A percentile compares a stretch with the other conserved stretches of the same genome.
Conservation (phyloP, 2,888 invertebrate genomes). For the Rhagonycha lutea region DNA sequence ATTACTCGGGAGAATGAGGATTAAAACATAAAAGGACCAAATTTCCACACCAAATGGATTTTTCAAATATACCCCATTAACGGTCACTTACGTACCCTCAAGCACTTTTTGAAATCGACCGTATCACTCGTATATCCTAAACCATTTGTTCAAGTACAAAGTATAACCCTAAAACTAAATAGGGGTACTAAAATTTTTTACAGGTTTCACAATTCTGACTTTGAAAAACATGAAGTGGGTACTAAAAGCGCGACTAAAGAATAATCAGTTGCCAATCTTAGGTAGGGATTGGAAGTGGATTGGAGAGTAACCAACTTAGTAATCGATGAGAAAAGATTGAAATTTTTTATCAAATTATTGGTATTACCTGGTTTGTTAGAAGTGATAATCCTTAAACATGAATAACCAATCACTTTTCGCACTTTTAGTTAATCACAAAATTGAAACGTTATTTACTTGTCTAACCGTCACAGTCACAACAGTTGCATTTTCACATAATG, state of each 20-base stretch:
- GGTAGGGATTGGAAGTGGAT: background rate
- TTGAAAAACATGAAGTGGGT: background rate
- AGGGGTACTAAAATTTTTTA: background rate
- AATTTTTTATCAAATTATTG: background rate
- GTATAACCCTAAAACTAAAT: background rate
- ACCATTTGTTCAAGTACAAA: background rate
- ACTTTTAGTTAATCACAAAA: background rate
- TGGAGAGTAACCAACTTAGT: too few relatives aligned
- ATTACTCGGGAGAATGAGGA: background rate
- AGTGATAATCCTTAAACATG: background rate
- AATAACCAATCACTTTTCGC: background rate
- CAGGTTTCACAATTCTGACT: background rate
- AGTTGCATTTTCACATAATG: background rate
- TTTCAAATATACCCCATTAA: background rate
- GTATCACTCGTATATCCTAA: background rate
- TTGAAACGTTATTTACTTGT: background rate
- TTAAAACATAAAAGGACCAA: background rate
- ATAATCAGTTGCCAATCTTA: background rate
- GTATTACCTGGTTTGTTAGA: background rate
- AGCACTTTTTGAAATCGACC: background rate
- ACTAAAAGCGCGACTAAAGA: background rate
- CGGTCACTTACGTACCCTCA: background rate
- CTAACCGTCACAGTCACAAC: background rate
- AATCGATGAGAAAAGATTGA: background rate
- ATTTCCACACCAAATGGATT: background rate